Evolutionary conservation across 2,888 invertebrate species (phyloP).

Genomic region (Anaspis maculata): DNA sequence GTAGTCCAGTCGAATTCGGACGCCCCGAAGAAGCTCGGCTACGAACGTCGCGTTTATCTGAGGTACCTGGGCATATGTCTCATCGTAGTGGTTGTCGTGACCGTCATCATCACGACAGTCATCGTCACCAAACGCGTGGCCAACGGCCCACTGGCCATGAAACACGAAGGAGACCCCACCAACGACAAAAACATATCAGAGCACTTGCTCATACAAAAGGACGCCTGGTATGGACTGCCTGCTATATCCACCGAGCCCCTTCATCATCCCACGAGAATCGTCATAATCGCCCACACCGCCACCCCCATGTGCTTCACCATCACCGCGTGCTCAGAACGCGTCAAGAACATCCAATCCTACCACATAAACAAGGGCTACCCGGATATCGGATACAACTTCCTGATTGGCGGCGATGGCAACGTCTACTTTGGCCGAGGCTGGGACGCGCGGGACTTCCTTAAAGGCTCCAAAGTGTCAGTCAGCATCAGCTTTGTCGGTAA

Average conservation of each 20-base stretch:
- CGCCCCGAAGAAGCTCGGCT: too few species aligned
- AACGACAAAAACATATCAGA: too few species aligned
- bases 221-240: too few species aligned
- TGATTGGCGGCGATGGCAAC: constrained; percentile 50
- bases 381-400: constrained; percentile 45
- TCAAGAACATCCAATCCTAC: constrained; percentile 5
- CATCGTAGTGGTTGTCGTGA: too few species aligned
- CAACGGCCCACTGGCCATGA: too few species aligned
- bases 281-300: constrained; percentile 9
- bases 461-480: constrained; percentile 39
- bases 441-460: constrained; percentile 47
- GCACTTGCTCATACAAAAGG: too few species aligned
- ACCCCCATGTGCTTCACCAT: constrained; percentile 5
- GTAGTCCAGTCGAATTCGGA: too few species aligned
- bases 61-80: too few species aligned
- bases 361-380: constrained; percentile 17
- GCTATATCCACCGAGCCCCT: background rate
- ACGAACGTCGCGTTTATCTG: too few species aligned
- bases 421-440: constrained; percentile 48
- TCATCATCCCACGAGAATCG: constrained; percentile 5
- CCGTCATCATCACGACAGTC: too few species aligned
- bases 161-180: too few species aligned
- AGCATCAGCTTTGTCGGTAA: constrained; percentile 47
- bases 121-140: too few species aligned
- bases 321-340: constrained; percentile 3